Evolutionary conservation across 2,113 vertebrate species (phyloP).

Genomic region (Miniopterus natalensis): DNA sequence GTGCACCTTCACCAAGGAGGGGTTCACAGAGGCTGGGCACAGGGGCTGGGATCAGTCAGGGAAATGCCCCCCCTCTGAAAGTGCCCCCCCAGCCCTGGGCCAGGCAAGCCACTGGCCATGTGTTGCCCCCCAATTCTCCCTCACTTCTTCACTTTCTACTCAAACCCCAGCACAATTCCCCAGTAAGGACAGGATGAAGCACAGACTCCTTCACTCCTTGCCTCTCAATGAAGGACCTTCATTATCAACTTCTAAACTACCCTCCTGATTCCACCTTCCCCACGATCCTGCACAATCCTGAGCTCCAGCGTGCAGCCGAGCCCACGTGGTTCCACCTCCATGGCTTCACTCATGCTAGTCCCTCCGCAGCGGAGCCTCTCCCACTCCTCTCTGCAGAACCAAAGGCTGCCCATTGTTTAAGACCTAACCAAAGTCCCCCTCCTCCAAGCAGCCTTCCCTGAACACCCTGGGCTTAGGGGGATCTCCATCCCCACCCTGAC

Average conservation of each 20-base stretch:
- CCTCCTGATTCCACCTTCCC: neutral
- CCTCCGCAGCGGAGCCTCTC: neutral
- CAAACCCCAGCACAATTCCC: neutral
- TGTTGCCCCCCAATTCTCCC: neutral
- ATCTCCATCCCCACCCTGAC: neutral
- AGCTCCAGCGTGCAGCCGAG: neutral
- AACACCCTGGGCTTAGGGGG: neutral
- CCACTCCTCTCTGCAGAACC: neutral
- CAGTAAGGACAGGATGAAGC: neutral
- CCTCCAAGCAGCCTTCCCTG: neutral
- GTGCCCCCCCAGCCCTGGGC: neutral
- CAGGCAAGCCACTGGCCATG: neutral
- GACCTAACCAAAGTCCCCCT: neutral
- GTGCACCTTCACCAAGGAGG: constrained; percentile 94
- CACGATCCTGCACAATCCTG: fast-evolving
- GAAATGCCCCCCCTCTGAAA: neutral
- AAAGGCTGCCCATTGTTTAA: neutral
- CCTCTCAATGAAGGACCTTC: neutral
- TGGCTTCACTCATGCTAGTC: neutral
- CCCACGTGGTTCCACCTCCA: fast-evolving
- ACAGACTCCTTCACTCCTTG: neutral
- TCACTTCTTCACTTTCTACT: neutral
- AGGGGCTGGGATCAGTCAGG: constrained; percentile 58
- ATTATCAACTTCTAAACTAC: neutral
- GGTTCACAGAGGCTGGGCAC: constrained; percentile 87